Base-by-base conservation (phyloP, 2,113 vertebrate species). In the Coptodon rendalli region DNA sequence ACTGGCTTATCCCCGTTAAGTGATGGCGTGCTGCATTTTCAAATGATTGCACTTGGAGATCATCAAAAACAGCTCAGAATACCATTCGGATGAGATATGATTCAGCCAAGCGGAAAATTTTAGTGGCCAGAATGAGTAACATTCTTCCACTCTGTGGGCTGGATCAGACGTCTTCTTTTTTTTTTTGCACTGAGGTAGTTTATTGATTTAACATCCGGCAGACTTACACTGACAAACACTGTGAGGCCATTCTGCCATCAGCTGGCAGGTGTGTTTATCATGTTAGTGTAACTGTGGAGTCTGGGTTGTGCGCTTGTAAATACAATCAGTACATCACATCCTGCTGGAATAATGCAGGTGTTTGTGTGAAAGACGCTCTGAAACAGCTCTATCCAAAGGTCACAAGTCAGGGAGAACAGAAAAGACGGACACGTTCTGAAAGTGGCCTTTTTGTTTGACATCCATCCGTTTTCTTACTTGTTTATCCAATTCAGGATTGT, bases 241-340 rank as follows among this genome's bases (percentile, higher is more conserved):
- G 80, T 9, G 85, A 90, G 85, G 92, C 86, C 89, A 79, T 13
- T 88, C 80, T 88, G 86, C 93, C 85, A 52, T 86, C 83, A 19
- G 90, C 80, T 16, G 48, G 93, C 97, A 97, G 97, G 96, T 97
- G 96, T 96, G 97, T 96, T 96, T 95, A 94, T 90, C 86, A 82
- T 38, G 89, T 90, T 88, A 90, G 89, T 71, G 82, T 90, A 92
- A 89, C 84, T 86, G 76, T 83, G 87, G 53, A 85, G 84, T 90
- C 82, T 53, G 81, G 91, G 81, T 86, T 84, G 84, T 73, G 84
- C 79, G 86, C 93, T 95, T 93, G 93, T 94, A 96, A 95, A 96
- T 95, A 95, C 61, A 95, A 96, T 94, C 88, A 95, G 90, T 89
- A 84, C 84, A 94, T 94, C 86, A 81, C 93, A 94, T 96, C 95